Percentiles rank a stretch among this genome's conserved stretches.
Conservation (phyloP, 2,113 vertebrate genomes). For the Vireo altiloquus region DNA sequence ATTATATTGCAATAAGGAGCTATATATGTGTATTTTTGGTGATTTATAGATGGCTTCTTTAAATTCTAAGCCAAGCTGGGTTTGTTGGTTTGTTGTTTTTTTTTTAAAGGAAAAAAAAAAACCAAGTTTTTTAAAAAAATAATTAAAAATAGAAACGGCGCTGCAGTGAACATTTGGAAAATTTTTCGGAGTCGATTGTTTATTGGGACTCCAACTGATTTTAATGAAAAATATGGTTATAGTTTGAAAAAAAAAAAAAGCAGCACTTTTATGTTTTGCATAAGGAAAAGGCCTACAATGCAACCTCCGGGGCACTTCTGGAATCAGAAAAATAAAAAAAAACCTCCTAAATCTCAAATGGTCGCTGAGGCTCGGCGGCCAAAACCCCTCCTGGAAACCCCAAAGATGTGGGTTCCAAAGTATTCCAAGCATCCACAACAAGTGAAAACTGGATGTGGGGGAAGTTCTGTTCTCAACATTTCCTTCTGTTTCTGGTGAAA, state of each 20-base stretch:
- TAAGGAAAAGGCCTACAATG: conserved; percentile 63
- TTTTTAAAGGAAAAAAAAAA: neutral
- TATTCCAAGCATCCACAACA: conserved; percentile 72
- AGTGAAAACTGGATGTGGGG: conserved; percentile 73
- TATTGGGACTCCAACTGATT: conserved; percentile 69
- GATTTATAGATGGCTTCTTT: conserved; percentile 29
- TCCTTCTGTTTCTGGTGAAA: conserved; percentile 71
- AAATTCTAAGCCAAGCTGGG: neutral
- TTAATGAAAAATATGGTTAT: conserved; percentile 77
- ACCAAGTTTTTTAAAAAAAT: neutral
- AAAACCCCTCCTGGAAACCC: conserved; percentile 43
- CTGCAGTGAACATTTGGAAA: conserved; percentile 48
- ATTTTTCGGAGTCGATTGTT: conserved; percentile 49
- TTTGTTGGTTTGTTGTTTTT: neutral
- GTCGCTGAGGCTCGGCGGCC: conserved; percentile 18
- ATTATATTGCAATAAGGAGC: conserved; percentile 46
- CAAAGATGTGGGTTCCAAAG: conserved; percentile 73
- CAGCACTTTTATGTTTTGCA: conserved; percentile 72
- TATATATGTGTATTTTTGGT: neutral
- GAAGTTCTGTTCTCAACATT: conserved; percentile 67
- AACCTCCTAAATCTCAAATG: conserved; percentile 8
- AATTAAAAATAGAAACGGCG: conserved; percentile 70
- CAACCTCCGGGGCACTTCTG: conserved; percentile 56
- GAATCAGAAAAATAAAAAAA: conserved; percentile 2
- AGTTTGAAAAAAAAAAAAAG: conserved; percentile 64